These are phyloP conservation scores for Tetranychus cinnabarinus DNA, from an alignment of 1,140 invertebrate genomes.

Conservation along the genomic window DNA sequence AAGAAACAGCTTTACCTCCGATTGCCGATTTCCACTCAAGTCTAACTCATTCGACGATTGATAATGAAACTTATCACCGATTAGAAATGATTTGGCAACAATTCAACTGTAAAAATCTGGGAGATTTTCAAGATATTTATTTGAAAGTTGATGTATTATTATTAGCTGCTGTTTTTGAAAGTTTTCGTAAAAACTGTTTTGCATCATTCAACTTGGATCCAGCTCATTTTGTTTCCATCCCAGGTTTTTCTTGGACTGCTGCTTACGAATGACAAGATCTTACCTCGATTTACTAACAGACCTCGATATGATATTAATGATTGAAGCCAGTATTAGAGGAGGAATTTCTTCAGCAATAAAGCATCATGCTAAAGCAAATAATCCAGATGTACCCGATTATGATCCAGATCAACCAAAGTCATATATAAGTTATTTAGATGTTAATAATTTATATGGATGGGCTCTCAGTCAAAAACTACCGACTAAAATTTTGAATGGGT, in stretches of 20 bases:
- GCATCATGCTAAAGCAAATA: not conserved
- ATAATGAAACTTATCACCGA: not conserved
- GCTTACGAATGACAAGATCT: not conserved
- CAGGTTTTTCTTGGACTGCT: not conserved
- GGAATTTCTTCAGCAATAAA: not conserved
- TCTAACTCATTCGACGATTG: not conserved
- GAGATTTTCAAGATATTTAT: not conserved
- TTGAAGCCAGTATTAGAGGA: slow-evolving; percentile 1
- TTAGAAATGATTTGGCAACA: not conserved
- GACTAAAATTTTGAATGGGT: too few species aligned
- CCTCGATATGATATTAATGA: not conserved
- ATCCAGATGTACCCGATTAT: not conserved
- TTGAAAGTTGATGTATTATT: not conserved
- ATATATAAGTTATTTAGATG: not conserved
- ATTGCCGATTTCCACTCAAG: not conserved
- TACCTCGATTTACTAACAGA: not conserved
- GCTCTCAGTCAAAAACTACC: not conserved
- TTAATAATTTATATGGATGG: not conserved
- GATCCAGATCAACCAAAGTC: not conserved
- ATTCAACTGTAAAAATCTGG: not conserved
- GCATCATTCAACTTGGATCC: not conserved
- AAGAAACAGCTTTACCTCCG: not conserved
- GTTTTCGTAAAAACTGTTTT: not conserved
- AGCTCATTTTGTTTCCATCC: not conserved
- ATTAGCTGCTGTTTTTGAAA: not conserved